Percentiles rank a stretch among this genome's conserved stretches.
Conservation (phyloP, 2,113 vertebrate genomes). For the Muscicapa adusta region DNA sequence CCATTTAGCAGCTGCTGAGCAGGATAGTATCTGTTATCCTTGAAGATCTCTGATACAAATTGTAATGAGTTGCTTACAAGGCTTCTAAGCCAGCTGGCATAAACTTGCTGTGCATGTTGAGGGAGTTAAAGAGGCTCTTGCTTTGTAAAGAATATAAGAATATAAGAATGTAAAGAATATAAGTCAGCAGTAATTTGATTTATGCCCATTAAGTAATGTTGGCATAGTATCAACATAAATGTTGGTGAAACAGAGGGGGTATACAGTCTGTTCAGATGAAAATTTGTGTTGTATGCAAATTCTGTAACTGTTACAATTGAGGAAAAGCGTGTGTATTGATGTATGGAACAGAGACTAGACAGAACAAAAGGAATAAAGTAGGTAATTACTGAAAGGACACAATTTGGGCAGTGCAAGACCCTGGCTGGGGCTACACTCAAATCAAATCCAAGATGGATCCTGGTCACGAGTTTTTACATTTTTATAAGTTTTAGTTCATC, state of each 20-base stretch:
- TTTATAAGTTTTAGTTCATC: too few relatives aligned
- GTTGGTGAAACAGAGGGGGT: neutral
- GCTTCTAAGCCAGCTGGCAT: constrained; percentile 4
- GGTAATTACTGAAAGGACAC: too few relatives aligned
- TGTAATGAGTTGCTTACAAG: neutral
- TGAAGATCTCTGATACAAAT: neutral
- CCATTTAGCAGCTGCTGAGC: constrained; percentile 26
- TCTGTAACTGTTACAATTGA: neutral
- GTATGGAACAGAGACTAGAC: too few relatives aligned
- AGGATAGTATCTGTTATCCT: neutral
- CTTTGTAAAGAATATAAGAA: neutral
- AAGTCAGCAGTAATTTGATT: constrained; percentile 25
- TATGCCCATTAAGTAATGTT: neutral
- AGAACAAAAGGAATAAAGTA: too few relatives aligned
- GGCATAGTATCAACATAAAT: neutral
- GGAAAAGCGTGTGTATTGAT: neutral
- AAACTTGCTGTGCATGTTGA: neutral
- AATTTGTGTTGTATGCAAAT: neutral
- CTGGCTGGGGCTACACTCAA: too few relatives aligned
- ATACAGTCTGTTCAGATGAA: neutral
- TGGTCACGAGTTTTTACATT: too few relatives aligned
- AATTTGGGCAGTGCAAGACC: too few relatives aligned
- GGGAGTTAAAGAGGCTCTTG: neutral
- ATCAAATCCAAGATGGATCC: too few relatives aligned
- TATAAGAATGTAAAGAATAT: neutral